Evolutionary conservation across 2,888 invertebrate species (phyloP), one percentile per base, ranked within the genome.

Genomic region (Blera fallax): DNA sequence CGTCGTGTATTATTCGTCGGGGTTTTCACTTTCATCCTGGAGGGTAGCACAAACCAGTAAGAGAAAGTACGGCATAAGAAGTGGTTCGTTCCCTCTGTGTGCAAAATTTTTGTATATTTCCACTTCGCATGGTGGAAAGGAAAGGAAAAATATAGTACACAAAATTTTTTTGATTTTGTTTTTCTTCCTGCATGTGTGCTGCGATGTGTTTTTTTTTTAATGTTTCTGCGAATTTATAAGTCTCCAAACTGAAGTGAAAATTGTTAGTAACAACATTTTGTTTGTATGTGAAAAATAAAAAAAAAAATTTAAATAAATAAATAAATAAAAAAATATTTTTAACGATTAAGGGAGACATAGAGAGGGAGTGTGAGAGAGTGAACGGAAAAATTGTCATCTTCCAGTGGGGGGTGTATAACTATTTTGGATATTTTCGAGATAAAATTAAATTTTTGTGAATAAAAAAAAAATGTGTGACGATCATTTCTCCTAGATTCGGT

Each of bases 51-150:
- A 85, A 88, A 82, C 90, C 90, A 92, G 91, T 92, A 90, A 91
- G 91, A 92, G 91, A 92, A 91, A 92, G 91, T 91, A 90, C 90
- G 90, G 90, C 91, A 90, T 89, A 89, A 89, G 89, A 90, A 90
- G 89, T 90, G 90, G 91, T 90, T 90, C 89, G 87, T 85, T 87
- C 77, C 76, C 74, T 87, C 87, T 78, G 74, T 82, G 85, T 81
- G 84, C 85, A 87, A 78, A 87, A 87, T 73, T 88, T 81, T 76
- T 78, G 40, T 83, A 84, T 79, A 60, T 73, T 88, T 80, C 85
- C 80, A 85, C 80, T 81, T 85, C 85, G 85, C 72, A 58, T 74
- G 67, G 69, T 76, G 64, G 65, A 85, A 69, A 72, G 62, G 74
- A 74, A 81, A 67, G 67, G 45, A 67, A 77, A 34, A 72, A 69